phyloP scores from a whole-genome alignment of 1,140 invertebrate genomes.

The Papilio glaucus region DNA sequence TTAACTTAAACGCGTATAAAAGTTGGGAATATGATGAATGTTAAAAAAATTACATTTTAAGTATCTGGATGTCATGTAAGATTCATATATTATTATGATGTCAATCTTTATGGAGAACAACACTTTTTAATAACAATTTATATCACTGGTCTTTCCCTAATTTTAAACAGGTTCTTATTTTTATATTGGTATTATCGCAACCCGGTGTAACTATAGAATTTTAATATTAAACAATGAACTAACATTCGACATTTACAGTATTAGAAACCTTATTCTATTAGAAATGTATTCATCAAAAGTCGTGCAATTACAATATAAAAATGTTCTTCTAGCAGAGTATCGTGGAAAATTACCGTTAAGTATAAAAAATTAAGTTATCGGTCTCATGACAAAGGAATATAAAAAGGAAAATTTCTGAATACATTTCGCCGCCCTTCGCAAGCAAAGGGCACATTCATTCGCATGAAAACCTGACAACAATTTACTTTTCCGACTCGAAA shows the following conservation, averaged over 20 bases:
- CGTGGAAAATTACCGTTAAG: conserved; percentile 7
- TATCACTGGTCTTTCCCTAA: no score
- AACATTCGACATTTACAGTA: not conserved
- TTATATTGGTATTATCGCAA: no score
- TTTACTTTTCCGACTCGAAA: conserved; percentile 35
- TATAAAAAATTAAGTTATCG: conserved; percentile 26
- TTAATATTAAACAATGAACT: no score
- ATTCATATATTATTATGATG: no score
- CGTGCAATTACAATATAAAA: conserved; percentile 15
- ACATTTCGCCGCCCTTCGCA: conserved; percentile 21
- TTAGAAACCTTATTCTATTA: not conserved
- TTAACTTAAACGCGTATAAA: no score
- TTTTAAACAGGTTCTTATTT: no score
- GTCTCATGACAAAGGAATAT: conserved; percentile 33
- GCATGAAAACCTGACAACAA: conserved; percentile 34
- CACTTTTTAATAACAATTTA: no score
- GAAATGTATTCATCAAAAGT: not conserved
- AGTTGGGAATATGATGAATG: no score
- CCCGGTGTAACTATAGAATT: no score
- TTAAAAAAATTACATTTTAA: no score
- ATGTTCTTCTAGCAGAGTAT: not conserved
- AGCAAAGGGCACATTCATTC: conserved; percentile 21
- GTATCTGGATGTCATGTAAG: no score
- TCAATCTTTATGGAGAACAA: no score
- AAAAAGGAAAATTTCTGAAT: conserved; percentile 31